These are phyloP conservation scores for Machimus rusticus DNA, from an alignment of 2,888 invertebrate genomes.

Conservation along the genomic window DNA sequence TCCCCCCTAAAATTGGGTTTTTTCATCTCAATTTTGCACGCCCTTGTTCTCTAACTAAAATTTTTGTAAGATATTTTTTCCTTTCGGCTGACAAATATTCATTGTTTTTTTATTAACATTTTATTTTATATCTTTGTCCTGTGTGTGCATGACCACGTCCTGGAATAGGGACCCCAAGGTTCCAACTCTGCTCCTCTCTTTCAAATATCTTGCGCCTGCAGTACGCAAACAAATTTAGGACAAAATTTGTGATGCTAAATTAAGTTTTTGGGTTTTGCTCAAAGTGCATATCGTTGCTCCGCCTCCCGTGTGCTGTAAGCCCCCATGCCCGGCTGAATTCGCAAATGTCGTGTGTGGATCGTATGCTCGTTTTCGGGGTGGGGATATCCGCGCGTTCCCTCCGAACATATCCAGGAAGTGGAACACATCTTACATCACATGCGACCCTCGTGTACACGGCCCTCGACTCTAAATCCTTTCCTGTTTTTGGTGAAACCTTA, in stretches of 20 bases:
- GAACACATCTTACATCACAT: neutral
- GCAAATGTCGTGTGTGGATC: neutral
- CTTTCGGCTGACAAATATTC: neutral
- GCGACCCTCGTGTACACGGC: neutral
- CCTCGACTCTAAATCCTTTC: constrained; percentile 17
- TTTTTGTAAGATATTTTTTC: neutral
- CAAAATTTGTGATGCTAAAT: constrained; percentile 43
- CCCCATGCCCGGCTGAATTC: neutral
- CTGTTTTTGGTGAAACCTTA: constrained; percentile 16
- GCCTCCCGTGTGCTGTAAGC: neutral
- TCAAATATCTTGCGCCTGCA: constrained; percentile 24
- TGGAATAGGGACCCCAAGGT: neutral
- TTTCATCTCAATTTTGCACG: neutral
- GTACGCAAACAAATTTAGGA: constrained; percentile 40
- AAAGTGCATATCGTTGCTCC: constrained; percentile 20
- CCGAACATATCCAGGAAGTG: neutral
- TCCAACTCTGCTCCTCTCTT: neutral
- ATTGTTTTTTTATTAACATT: neutral
- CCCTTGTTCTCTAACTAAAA: neutral
- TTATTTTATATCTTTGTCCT: neutral
- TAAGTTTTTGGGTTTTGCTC: constrained; percentile 36
- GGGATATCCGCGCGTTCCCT: constrained; percentile 4
- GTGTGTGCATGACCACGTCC: neutral
- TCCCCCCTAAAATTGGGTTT: neutral
- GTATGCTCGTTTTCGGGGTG: neutral